A percentile compares a stretch with the other conserved stretches of the same genome.
Conservation (phyloP, 2,797 vertebrate species). For the Platalea minor region DNA sequence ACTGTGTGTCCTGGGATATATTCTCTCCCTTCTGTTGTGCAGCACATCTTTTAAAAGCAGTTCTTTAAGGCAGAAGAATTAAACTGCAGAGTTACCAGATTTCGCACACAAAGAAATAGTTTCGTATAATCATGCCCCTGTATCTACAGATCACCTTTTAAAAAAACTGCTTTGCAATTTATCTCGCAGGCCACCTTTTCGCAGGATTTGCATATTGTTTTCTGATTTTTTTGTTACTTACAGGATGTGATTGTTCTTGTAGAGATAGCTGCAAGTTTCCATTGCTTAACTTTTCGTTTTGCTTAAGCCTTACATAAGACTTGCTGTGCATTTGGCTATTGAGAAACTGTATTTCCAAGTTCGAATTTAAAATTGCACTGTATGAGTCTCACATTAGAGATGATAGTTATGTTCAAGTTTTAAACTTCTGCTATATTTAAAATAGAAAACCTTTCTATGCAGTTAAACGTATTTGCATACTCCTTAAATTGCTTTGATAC, state of each 20-base stretch:
- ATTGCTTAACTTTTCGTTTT: background rate
- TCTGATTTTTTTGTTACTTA: background rate
- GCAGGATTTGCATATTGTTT: background rate
- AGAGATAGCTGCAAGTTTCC: background rate
- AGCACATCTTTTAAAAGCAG: background rate
- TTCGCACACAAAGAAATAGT: background rate
- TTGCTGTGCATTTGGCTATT: background rate
- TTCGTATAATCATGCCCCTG: background rate
- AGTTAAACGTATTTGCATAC: background rate
- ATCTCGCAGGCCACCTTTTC: background rate
- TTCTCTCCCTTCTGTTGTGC: background rate
- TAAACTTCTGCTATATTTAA: background rate
- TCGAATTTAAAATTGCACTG: background rate
- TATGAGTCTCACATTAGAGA: background rate
- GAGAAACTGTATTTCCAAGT: conserved; percentile 21
- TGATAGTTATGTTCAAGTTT: background rate
- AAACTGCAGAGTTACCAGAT: background rate
- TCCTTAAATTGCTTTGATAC: background rate
- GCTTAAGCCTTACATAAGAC: background rate
- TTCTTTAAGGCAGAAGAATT: background rate
- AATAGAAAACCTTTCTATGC: background rate
- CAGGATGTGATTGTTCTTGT: background rate
- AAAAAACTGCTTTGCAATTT: background rate
- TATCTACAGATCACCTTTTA: background rate
- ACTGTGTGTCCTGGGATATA: background rate